Conservation (phyloP, 2,888 invertebrate genomes). For the Orgyia antiqua region DNA sequence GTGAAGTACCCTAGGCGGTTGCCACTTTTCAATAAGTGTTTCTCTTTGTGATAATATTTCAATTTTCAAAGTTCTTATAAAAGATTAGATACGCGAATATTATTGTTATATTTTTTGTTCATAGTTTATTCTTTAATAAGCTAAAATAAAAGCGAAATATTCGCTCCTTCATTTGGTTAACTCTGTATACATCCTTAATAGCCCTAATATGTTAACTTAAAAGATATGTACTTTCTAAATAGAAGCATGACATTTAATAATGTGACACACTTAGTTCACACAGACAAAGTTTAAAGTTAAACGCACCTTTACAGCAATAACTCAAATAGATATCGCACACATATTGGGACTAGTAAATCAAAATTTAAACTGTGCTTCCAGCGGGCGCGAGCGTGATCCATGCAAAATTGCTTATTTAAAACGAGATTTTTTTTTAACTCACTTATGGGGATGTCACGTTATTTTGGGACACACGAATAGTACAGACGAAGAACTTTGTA, state of each 20-base stretch:
- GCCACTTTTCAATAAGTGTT: conserved; percentile 62
- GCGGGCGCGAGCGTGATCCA: conserved; percentile 51
- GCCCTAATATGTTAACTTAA: too few relatives aligned
- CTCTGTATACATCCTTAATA: too few relatives aligned
- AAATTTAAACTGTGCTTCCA: conserved; percentile 38
- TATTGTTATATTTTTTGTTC: too few relatives aligned
- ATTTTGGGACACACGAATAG: conserved; percentile 22
- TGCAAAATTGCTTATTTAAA: conserved; percentile 69
- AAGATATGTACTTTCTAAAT: too few relatives aligned
- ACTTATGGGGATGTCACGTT: conserved; percentile 32
- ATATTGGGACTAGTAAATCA: conserved; percentile 65
- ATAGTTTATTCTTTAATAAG: neutral
- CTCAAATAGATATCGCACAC: conserved; percentile 58
- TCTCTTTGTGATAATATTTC: conserved; percentile 56
- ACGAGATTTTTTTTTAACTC: conserved; percentile 44
- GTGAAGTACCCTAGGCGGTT: conserved; percentile 46
- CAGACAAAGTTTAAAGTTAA: neutral
- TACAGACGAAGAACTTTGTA: too few relatives aligned
- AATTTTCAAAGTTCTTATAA: conserved; percentile 41
- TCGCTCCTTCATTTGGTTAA: too few relatives aligned
- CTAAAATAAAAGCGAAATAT: neutral
- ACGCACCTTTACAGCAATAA: conserved; percentile 36
- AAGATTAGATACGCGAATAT: conserved; percentile 2
- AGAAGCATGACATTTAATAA: too few relatives aligned
- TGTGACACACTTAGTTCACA: too few relatives aligned